These are phyloP conservation scores for Tenualosa thibaudeaui DNA, from an alignment of 2,797 vertebrate genomes.

Conservation along the genomic window DNA sequence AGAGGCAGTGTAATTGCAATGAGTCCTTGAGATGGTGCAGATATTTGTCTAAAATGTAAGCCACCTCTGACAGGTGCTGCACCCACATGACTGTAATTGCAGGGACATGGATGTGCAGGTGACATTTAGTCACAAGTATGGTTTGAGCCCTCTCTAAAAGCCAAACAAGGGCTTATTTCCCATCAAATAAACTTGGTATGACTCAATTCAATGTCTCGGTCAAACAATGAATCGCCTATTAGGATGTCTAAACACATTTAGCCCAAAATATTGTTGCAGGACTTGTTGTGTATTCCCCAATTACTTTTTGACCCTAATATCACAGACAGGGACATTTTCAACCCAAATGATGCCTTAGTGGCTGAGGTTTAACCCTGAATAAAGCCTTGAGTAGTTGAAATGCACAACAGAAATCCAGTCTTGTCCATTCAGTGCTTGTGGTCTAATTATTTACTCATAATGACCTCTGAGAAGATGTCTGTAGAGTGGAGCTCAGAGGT, in stretches of 20 bases:
- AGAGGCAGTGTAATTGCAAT: neutral
- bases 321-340: too few species aligned
- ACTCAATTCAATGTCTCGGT: slow-evolving; percentile 21
- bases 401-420: slow-evolving; percentile 14
- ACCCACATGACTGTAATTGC: neutral
- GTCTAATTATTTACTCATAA: slow-evolving; percentile 66
- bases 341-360: neutral
- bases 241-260: neutral
- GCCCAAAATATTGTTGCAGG: neutral
- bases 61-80: neutral
- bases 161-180: neutral
- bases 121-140: neutral
- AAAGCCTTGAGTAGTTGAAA: slow-evolving; percentile 30
- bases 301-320: neutral
- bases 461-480: slow-evolving; percentile 58
- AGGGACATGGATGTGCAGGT: neutral
- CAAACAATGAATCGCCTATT: neutral
- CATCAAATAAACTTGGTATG: slow-evolving; percentile 5
- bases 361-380: too few species aligned
- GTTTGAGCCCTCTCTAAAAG: neutral
- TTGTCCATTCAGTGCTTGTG: slow-evolving; percentile 51
- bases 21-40: neutral
- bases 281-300: neutral
- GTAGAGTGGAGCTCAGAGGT: slow-evolving; percentile 61
- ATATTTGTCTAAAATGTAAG: neutral